Evolutionary conservation across 2,888 invertebrate genomes (phyloP).

Genomic region (Heteropelma amictum): DNA sequence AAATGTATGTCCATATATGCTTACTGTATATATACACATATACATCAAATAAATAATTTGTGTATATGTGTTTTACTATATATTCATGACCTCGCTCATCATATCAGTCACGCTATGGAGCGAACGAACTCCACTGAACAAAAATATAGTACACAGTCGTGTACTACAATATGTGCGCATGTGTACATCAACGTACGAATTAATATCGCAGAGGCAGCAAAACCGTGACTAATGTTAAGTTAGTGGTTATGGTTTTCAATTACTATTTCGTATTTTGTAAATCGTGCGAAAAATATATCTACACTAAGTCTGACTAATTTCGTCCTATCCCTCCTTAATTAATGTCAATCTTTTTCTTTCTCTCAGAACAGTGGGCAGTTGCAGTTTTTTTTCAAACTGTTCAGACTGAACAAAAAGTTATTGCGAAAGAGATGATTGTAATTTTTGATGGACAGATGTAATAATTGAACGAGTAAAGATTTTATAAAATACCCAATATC

Average conservation of each 20-base stretch:
- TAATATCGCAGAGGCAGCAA: slow-evolving; percentile 45
- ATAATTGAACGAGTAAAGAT: too few relatives aligned
- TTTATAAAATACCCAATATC: too few relatives aligned
- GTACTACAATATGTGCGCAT: not conserved
- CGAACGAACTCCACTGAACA: slow-evolving; percentile 48
- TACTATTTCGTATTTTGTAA: slow-evolving; percentile 9
- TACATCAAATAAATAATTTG: not conserved
- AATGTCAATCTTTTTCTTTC: not conserved
- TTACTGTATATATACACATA: not conserved
- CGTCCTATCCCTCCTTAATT: not conserved
- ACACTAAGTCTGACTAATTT: not conserved
- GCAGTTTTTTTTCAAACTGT: too few relatives aligned
- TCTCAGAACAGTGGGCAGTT: too few relatives aligned
- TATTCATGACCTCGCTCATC: slow-evolving; percentile 52
- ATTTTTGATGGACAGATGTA: too few relatives aligned
- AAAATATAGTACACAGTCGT: slow-evolving; percentile 35
- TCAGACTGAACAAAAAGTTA: too few relatives aligned
- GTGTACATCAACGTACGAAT: too few relatives aligned
- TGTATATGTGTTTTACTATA: slow-evolving; percentile 29
- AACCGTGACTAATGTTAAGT: slow-evolving; percentile 49
- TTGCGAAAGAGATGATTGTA: too few relatives aligned
- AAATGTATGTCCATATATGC: not conserved
- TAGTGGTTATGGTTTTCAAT: slow-evolving; percentile 31
- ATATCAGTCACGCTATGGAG: slow-evolving; percentile 54
- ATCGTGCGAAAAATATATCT: slow-evolving; percentile 16